phyloP scores from a whole-genome alignment of 64 coral and sea anemone genomes.

The Exaiptasia diaphana region DNA sequence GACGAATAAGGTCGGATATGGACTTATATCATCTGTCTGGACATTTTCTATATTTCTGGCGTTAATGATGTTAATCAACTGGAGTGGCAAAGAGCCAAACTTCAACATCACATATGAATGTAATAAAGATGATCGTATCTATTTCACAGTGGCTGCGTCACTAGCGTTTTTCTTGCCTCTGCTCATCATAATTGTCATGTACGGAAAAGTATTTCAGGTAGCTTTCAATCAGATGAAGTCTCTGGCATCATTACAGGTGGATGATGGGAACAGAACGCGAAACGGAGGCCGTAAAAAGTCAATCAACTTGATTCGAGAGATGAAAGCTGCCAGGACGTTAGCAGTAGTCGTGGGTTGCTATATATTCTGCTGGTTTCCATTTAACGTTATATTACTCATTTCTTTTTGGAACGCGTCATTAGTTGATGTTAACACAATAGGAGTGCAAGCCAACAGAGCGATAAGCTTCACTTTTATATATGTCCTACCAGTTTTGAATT shows the following conservation, averaged over 20 bases:
- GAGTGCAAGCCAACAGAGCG: background rate
- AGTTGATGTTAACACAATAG: background rate
- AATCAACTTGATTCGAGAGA: slow-evolving; percentile 54
- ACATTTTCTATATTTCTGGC: slow-evolving; percentile 49
- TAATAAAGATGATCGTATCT: slow-evolving; percentile 45
- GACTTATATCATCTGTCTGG: slow-evolving; percentile 69
- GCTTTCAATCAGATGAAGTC: slow-evolving; percentile 63
- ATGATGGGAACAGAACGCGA: background rate
- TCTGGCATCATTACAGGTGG: slow-evolving; percentile 23
- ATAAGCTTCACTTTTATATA: slow-evolving; percentile 42
- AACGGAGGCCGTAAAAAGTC: slow-evolving; percentile 20
- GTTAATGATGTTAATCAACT: slow-evolving; percentile 47
- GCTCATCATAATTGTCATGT: slow-evolving; percentile 52
- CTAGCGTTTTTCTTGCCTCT: slow-evolving; percentile 68
- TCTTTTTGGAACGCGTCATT: slow-evolving; percentile 26
- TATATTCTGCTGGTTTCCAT: slow-evolving; percentile 77
- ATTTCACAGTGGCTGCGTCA: slow-evolving; percentile 51
- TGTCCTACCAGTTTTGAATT: slow-evolving; percentile 60
- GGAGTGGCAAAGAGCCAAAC: slow-evolving; percentile 25
- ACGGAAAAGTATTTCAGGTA: slow-evolving; percentile 49
- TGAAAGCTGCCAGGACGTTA: slow-evolving; percentile 76
- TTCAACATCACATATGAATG: slow-evolving; percentile 1
- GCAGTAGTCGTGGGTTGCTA: slow-evolving; percentile 73
- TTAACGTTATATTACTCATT: slow-evolving; percentile 49
- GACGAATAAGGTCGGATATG: slow-evolving; percentile 35